Conservation (phyloP, 2,888 invertebrate genomes). For the Drosophila dives region DNA sequence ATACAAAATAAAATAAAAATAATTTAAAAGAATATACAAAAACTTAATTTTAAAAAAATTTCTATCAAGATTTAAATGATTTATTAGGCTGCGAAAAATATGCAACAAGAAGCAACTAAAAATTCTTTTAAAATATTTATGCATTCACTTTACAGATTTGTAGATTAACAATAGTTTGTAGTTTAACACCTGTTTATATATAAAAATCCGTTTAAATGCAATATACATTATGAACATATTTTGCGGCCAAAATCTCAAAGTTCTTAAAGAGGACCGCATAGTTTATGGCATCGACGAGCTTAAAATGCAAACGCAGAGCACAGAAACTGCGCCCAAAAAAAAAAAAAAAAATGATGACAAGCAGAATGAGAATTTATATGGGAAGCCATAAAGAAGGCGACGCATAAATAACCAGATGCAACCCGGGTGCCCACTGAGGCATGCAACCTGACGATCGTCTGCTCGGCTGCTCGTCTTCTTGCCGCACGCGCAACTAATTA, state of each 20-base stretch:
- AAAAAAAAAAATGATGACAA: conserved; percentile 67
- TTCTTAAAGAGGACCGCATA: conserved; percentile 10
- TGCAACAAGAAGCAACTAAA: neutral
- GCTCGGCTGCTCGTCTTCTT: neutral
- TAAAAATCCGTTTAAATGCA: conserved; percentile 2
- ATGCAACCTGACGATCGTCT: conserved; percentile 62
- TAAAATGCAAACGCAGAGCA: conserved; percentile 34
- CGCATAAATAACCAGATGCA: conserved; percentile 63
- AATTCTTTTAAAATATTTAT: neutral
- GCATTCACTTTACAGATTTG: neutral
- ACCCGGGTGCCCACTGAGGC: conserved; percentile 49
- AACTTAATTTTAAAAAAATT: neutral
- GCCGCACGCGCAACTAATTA: conserved; percentile 79
- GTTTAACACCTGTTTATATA: neutral
- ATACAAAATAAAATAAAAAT: neutral
- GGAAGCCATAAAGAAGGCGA: conserved; percentile 77
- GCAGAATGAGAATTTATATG: conserved; percentile 77
- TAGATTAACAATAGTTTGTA: neutral
- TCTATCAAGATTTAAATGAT: neutral
- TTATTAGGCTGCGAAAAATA: neutral
- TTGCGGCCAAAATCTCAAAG: conserved; percentile 23
- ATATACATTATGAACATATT: conserved; percentile 3
- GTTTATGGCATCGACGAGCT: conserved; percentile 50
- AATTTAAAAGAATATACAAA: neutral
- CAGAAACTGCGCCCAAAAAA: conserved; percentile 42